phyloP scores from a whole-genome alignment of 2,888 invertebrate species.

The Brachyptera risi region DNA sequence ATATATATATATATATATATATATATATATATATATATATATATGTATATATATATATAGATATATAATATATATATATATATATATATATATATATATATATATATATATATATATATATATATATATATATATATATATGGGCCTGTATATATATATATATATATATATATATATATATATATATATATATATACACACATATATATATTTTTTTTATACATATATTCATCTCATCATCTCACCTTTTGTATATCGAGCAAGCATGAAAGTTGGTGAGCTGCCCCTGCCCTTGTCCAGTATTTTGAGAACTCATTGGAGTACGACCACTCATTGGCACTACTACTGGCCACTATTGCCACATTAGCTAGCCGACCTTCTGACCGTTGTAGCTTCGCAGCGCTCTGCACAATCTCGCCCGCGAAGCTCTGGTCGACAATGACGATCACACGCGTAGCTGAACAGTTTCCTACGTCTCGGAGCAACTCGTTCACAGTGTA shows the following conservation, averaged over 20 bases:
- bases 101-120: too few relatives aligned
- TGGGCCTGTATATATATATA: too few relatives aligned
- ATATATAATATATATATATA: too few relatives aligned
- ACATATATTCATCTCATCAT: too few relatives aligned
- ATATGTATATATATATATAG: too few relatives aligned
- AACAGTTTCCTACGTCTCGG: slow-evolving; percentile 46
- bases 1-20: too few relatives aligned
- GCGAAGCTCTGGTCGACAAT: slow-evolving; percentile 50
- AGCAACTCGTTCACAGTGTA: slow-evolving; percentile 48
- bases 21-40: too few relatives aligned
- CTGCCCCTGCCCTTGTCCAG: background rate
- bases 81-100: too few relatives aligned
- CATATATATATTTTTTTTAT: too few relatives aligned
- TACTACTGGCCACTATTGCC: slow-evolving; percentile 38
- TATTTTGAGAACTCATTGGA: background rate
- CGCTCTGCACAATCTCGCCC: slow-evolving; percentile 32
- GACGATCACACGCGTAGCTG: slow-evolving; percentile 46
- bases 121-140: too few relatives aligned
- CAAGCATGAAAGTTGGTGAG: background rate
- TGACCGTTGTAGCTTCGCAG: slow-evolving; percentile 38
- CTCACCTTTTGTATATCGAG: background rate
- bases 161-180: too few relatives aligned
- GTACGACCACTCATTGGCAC: background rate
- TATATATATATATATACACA: too few relatives aligned
- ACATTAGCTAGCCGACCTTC: slow-evolving; percentile 23